A percentile compares a stretch with the other conserved stretches of the same genome.
Conservation (phyloP, 2,888 invertebrate species). For the Periphyllus acericola region DNA sequence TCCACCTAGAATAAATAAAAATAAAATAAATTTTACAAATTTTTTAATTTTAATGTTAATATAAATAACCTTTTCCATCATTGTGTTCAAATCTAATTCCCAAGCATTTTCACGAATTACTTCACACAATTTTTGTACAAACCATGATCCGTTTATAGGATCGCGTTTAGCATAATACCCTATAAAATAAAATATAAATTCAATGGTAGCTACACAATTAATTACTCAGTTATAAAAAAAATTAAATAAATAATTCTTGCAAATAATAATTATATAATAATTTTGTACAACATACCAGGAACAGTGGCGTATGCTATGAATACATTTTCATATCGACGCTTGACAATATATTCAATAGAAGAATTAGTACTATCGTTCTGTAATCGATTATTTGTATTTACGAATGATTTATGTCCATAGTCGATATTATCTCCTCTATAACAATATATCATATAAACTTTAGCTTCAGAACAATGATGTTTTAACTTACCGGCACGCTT, state of each 20-base stretch:
- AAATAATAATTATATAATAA: no score
- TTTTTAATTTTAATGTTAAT: conserved; percentile 61
- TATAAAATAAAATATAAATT: conserved; percentile 65
- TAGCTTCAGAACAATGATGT: not conserved
- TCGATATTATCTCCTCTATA: conserved; percentile 48
- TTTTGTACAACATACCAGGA: conserved; percentile 39
- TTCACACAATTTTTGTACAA: conserved; percentile 76
- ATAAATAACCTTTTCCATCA: conserved; percentile 74
- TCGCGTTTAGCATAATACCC: conserved; percentile 75
- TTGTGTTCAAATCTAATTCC: conserved; percentile 73
- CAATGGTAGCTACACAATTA: not conserved
- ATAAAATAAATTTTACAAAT: conserved; percentile 63
- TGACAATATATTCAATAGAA: not conserved
- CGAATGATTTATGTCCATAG: not conserved
- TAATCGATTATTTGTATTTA: conserved; percentile 2
- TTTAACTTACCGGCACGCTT: conserved; percentile 73
- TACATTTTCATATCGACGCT: conserved; percentile 48
- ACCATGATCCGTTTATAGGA: conserved; percentile 74
- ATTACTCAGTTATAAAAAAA: not conserved
- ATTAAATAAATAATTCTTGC: no score
- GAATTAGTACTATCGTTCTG: conserved; percentile 3
- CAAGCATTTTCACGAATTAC: conserved; percentile 75
- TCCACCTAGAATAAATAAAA: conserved; percentile 43
- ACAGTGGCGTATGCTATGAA: conserved; percentile 47
- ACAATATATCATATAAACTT: not conserved